Conservation (phyloP, 2,797 vertebrate species). For the Xenopus petersii region DNA sequence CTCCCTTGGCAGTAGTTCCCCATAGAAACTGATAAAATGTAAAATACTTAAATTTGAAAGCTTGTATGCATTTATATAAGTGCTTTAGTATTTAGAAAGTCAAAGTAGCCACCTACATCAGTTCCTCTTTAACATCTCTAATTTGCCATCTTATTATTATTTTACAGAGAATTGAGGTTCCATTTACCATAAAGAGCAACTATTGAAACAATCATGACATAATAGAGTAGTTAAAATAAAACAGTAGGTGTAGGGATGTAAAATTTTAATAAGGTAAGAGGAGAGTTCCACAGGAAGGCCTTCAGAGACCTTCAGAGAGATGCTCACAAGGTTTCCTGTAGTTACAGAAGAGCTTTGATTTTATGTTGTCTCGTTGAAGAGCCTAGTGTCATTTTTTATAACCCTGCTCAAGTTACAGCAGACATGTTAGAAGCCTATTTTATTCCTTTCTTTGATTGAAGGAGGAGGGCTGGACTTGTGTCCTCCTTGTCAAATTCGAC, state of each 20-base stretch:
- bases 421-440: background rate
- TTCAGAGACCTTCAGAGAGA: background rate
- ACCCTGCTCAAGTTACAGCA: slow-evolving; percentile 9
- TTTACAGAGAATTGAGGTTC: background rate
- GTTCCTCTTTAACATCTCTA: no score
- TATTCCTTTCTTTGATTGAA: slow-evolving; percentile 5
- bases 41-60: no score
- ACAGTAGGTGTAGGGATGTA: background rate
- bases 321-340: background rate
- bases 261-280: slow-evolving; percentile 1
- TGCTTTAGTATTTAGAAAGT: no score
- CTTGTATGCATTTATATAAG: no score
- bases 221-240: background rate
- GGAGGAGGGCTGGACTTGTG: background rate
- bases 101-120: no score
- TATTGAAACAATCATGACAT: background rate
- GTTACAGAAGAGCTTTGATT: slow-evolving; percentile 9
- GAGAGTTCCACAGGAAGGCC: background rate
- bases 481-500: slow-evolving; percentile 5
- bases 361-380: slow-evolving; percentile 16
- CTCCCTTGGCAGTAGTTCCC: no score
- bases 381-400: slow-evolving; percentile 5
- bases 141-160: no score
- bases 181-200: background rate
- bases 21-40: no score